These are phyloP conservation scores for Thamnaconus septentrionalis DNA, from an alignment of 2,113 vertebrate species.

Conservation along the genomic window DNA sequence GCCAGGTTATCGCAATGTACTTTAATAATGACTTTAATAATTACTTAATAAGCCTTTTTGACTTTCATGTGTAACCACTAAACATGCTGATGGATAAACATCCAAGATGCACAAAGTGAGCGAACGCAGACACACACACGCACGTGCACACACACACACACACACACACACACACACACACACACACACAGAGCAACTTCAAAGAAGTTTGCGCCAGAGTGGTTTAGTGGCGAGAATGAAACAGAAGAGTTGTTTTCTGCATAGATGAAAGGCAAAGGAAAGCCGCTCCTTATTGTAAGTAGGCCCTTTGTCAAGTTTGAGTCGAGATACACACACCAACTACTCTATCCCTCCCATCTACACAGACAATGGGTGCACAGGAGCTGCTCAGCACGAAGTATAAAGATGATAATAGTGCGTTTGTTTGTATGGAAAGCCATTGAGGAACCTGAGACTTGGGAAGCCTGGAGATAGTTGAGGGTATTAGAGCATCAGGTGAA, in stretches of 20 bases:
- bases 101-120: constrained; percentile 6
- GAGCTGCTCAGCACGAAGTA: constrained; percentile 64
- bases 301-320: constrained; percentile 59
- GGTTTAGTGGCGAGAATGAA: constrained; percentile 66
- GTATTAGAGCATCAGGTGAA: constrained; percentile 65
- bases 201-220: constrained; percentile 53
- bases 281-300: constrained; percentile 64
- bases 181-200: constrained; percentile 29
- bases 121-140: neutral
- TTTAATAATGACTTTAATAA: no score
- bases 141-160: neutral
- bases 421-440: constrained; percentile 52
- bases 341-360: constrained; percentile 61
- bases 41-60: constrained; percentile 5
- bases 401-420: constrained; percentile 65
- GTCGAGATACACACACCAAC: constrained; percentile 58
- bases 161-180: constrained; percentile 1
- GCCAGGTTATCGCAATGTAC: no score
- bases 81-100: constrained; percentile 24
- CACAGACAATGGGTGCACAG: constrained; percentile 59
- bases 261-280: constrained; percentile 65
- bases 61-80: constrained; percentile 12
- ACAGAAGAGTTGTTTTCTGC: constrained; percentile 63
- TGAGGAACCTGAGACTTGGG: constrained; percentile 61
- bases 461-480: constrained; percentile 62